These are phyloP conservation scores for Vanacampus margaritifer DNA, from an alignment of 2,113 vertebrate species.

Conservation along the genomic window DNA sequence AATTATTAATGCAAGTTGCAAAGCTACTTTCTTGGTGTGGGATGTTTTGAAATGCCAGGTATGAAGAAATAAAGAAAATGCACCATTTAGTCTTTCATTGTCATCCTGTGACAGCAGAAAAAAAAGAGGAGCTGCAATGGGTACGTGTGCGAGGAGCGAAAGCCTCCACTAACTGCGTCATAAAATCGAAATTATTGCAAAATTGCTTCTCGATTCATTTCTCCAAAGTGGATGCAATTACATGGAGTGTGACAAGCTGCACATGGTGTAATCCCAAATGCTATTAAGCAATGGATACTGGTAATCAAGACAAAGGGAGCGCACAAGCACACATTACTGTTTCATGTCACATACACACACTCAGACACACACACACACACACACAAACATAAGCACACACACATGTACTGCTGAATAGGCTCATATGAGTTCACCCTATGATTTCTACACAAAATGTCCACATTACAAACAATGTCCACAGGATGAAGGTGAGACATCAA, in stretches of 20 bases:
- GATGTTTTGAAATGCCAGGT: constrained; percentile 3
- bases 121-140: constrained; percentile 31
- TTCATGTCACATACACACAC: constrained; percentile 7
- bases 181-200: constrained; percentile 35
- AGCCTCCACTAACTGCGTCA: constrained; percentile 32
- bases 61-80: constrained; percentile 19
- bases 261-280: constrained; percentile 45
- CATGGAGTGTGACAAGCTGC: constrained; percentile 39
- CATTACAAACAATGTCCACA: background rate
- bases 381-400: no score
- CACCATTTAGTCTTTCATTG: constrained; percentile 26
- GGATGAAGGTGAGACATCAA: background rate
- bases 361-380: background rate
- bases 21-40: background rate
- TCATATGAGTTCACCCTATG: no score
- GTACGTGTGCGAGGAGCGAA: constrained; percentile 12
- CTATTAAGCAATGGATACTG: constrained; percentile 42
- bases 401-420: no score
- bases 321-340: constrained; percentile 17
- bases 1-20: background rate
- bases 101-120: constrained; percentile 34
- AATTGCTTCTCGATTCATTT: constrained; percentile 36
- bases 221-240: constrained; percentile 32
- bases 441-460: no score
- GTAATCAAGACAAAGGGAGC: constrained; percentile 38